Percentiles rank a stretch among this genome's conserved stretches.
Evolutionary conservation across 1,140 invertebrate genomes (phyloP).

Genomic region (Drosophila yakuba): DNA sequence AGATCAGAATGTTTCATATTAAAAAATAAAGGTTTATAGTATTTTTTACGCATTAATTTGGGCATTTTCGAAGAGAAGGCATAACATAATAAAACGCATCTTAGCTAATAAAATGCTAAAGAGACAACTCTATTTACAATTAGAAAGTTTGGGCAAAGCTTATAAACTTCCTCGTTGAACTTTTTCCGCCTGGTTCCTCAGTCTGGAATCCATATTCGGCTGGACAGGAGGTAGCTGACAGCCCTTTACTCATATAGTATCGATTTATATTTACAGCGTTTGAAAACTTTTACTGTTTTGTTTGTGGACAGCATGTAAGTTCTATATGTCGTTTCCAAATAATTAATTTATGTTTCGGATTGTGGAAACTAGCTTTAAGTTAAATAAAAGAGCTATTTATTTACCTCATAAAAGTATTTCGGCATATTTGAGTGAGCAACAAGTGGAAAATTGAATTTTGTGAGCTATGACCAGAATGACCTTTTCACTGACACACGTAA

Average conservation of each 20-base stretch:
- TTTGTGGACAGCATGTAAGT: conserved; percentile 7
- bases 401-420: background rate
- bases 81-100: background rate
- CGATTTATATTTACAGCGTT: conserved; percentile 23
- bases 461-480: background rate
- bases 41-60: no score
- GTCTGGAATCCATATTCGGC: conserved; percentile 25
- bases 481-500: background rate
- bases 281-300: background rate
- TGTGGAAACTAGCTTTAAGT: background rate
- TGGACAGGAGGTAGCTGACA: background rate
- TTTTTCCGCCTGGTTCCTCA: conserved; percentile 12
- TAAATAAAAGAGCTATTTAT: background rate
- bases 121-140: background rate
- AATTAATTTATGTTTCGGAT: background rate
- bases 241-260: conserved; percentile 2
- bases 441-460: conserved; percentile 5
- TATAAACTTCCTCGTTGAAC: conserved; percentile 9
- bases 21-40: no score
- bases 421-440: background rate
- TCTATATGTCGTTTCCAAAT: background rate
- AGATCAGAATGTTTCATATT: background rate
- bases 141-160: conserved; percentile 26
- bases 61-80: no score
- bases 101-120: background rate